Evolutionary conservation across 2,113 vertebrate genomes (phyloP).

Genomic region (Coturnix japonica): DNA sequence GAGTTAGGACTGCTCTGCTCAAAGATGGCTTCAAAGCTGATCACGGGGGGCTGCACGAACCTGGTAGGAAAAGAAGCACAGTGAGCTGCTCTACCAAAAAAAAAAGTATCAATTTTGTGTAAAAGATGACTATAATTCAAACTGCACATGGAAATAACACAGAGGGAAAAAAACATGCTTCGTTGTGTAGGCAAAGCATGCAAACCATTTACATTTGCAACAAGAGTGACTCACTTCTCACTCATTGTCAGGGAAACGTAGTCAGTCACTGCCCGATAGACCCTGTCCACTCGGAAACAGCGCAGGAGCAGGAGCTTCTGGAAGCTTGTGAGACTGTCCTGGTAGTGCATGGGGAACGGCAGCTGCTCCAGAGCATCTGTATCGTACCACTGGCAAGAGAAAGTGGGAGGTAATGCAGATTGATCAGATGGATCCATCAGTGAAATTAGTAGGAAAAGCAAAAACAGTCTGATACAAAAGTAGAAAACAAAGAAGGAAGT

Average conservation of each 20-base stretch:
- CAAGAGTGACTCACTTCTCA: conserved; percentile 82
- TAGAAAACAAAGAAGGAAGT: background rate
- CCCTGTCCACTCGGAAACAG: conserved; percentile 93
- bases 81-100: background rate
- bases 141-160: background rate
- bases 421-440: background rate
- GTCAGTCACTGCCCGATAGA: conserved; percentile 91
- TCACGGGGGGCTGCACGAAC: conserved; percentile 94
- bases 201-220: background rate
- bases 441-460: background rate
- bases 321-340: conserved; percentile 80
- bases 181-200: background rate
- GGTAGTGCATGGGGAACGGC: conserved; percentile 83
- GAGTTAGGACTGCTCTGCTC: conserved; percentile 91
- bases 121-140: background rate
- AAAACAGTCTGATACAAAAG: background rate
- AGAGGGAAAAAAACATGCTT: background rate
- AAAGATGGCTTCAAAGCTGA: conserved; percentile 89
- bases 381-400: conserved; percentile 87
- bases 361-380: conserved; percentile 87
- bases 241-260: conserved; percentile 89
- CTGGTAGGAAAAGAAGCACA: conserved; percentile 67
- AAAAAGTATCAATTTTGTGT: background rate
- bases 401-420: background rate
- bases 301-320: conserved; percentile 92